Evolutionary conservation across 64 coral and sea anemone species (phyloP).

Genomic region (Actinia equina): DNA sequence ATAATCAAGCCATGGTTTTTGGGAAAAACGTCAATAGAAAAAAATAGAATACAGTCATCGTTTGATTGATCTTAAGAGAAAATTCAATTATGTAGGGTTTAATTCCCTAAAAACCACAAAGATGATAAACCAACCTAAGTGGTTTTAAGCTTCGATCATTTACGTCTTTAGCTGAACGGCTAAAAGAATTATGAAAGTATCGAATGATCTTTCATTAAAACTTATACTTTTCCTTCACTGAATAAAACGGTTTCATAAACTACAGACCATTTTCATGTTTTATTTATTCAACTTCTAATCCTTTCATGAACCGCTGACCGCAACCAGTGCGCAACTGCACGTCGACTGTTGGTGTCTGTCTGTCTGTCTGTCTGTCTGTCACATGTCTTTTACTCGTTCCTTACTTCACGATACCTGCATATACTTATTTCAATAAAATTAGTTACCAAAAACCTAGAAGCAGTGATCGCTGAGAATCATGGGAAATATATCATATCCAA

Average conservation of each 20-base stretch:
- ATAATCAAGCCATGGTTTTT: too few species aligned
- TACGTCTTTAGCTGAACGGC: background rate
- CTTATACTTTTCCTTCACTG: background rate
- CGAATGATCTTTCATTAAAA: background rate
- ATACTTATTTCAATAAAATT: too few species aligned
- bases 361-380: background rate
- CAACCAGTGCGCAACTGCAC: background rate
- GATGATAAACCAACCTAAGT: background rate
- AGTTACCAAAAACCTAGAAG: too few species aligned
- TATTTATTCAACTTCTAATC: background rate
- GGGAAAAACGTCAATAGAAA: background rate
- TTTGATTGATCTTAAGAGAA: background rate
- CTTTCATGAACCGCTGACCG: background rate
- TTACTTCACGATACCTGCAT: too few species aligned
- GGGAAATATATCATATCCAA: too few species aligned
- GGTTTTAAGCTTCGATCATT: slow-evolving; percentile 2
- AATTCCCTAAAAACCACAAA: background rate
- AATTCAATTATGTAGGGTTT: background rate
- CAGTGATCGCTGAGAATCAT: too few species aligned
- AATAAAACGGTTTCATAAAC: background rate
- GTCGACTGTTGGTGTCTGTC: background rate
- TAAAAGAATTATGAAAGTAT: background rate
- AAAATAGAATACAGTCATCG: background rate
- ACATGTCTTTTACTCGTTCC: background rate
- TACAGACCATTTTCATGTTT: slow-evolving; percentile 4